phyloP scores from a whole-genome alignment of 2,797 vertebrate species.

The Halcyon smyrnensis region DNA sequence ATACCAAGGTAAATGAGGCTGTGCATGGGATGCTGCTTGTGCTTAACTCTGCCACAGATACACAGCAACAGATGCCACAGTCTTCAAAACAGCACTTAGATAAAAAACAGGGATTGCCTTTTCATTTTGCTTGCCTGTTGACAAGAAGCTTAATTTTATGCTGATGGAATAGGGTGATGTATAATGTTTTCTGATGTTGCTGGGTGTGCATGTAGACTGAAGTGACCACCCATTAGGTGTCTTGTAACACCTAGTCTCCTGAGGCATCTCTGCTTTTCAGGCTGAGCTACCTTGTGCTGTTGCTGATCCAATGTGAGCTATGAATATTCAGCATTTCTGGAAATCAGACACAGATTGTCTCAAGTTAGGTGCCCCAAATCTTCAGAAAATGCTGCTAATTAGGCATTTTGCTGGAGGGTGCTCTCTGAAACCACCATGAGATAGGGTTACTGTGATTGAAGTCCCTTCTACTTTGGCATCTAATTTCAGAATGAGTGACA shows the following conservation, averaged over 20 bases:
- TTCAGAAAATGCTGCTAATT: slow-evolving; percentile 61
- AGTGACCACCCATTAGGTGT: not conserved
- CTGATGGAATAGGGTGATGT: not conserved
- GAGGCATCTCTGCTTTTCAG: not conserved
- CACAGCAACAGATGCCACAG: not conserved
- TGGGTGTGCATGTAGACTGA: not conserved
- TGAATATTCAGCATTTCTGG: slow-evolving; percentile 15
- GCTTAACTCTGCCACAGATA: not conserved
- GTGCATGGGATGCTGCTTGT: not conserved
- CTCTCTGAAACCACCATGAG: slow-evolving; percentile 53
- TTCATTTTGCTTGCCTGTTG: slow-evolving; percentile 3
- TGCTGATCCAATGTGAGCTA: not conserved
- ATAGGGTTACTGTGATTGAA: slow-evolving; percentile 65
- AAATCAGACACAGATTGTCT: slow-evolving; percentile 52
- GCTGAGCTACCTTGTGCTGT: not conserved
- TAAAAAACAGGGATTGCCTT: not conserved
- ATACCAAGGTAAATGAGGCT: not conserved
- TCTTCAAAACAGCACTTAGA: slow-evolving; percentile 8
- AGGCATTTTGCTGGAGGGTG: slow-evolving; percentile 50
- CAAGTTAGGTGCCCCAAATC: slow-evolving; percentile 46
- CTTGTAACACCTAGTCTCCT: not conserved
- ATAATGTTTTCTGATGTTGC: not conserved
- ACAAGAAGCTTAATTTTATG: not conserved
- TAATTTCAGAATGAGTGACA: slow-evolving; percentile 65
- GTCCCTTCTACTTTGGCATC: slow-evolving; percentile 49